These are phyloP conservation scores for Ctenosaura bakeri DNA, from an alignment of 2,797 vertebrate genomes.

Conservation along the genomic window DNA sequence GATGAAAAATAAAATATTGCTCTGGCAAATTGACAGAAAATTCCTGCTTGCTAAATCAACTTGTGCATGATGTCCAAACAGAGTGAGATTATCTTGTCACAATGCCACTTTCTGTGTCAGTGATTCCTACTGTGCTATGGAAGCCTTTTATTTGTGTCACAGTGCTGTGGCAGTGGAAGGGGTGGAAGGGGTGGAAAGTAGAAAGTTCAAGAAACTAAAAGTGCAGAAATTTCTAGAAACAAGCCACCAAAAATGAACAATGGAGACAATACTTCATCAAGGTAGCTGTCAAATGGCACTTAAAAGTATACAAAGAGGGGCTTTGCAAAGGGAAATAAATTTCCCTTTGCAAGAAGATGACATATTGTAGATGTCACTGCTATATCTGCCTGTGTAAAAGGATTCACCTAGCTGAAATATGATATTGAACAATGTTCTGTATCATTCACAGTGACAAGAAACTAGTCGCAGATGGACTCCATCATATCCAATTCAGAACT, in stretches of 20 bases:
- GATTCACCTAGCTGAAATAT: not conserved
- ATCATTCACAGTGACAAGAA: not conserved
- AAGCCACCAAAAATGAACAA: not conserved
- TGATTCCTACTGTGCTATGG: not conserved
- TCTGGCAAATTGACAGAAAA: not conserved
- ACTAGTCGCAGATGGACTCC: not conserved
- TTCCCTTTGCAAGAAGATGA: not conserved
- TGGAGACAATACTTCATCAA: not conserved
- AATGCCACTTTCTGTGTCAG: rapidly evolving
- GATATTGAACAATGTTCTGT: too few relatives aligned
- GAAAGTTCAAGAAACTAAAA: not conserved
- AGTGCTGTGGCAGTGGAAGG: too few relatives aligned
- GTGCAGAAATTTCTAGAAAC: not conserved
- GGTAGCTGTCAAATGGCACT: too few relatives aligned
- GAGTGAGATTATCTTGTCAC: not conserved
- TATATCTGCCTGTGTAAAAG: too few relatives aligned
- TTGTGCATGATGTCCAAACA: not conserved
- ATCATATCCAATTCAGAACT: not conserved
- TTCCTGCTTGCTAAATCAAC: not conserved
- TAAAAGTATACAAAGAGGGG: not conserved
- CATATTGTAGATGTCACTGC: too few relatives aligned
- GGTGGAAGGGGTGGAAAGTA: not conserved
- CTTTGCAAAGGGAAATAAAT: not conserved
- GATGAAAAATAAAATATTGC: not conserved
- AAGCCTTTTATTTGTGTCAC: too few relatives aligned